Evolutionary conservation across 64 coral and sea anemone species (phyloP), one percentile per base, ranked within the genome.

Genomic region (Montipora efflorescens): DNA sequence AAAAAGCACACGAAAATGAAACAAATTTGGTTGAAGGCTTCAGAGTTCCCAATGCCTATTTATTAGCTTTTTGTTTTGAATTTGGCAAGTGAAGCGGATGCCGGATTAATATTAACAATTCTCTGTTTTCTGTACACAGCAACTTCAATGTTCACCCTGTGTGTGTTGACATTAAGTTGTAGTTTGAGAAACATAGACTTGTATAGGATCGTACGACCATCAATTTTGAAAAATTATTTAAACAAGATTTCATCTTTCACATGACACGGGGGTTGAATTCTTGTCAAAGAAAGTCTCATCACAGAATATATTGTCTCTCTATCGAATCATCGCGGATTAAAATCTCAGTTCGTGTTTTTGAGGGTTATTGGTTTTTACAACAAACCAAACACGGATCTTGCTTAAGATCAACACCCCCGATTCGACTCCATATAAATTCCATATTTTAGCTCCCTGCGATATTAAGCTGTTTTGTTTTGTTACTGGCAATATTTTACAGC

Each of bases 31-130:
- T 72, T 8, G 21, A 23, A 11, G 4, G 68, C 50, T 67, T 72
- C 82, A 72, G 62, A 67, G 19, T 47, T 68, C 68, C 15, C 43
- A 1, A 50, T 86, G 45, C 16, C 11, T 86, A 71, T 86, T 86
- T 43, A 72, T 86, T 49, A 71, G 7, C 71, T n/a, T 86, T 86
- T 86, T 86, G 44, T 86, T 86, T 86, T 72, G 82, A 69, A 70
- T 70, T 21, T 70, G 5, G 58, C 55, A 3, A 13, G 6, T 14
- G 59, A 68, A 7, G 46, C 3, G 44, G 2, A 86, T 5, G 47
- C 13, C 11, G n/a, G 36, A 84, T 84, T 19, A 47, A 47, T 18
- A 66, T 46, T 18, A 19, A 69, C 9, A 64, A 5, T 20, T 11
- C 20, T 52, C 47, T 70, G 4, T 51, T 71, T 22, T 71, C 18